Base-by-base conservation (phyloP, 2,888 invertebrate genomes). In the Apodemia duryi region DNA sequence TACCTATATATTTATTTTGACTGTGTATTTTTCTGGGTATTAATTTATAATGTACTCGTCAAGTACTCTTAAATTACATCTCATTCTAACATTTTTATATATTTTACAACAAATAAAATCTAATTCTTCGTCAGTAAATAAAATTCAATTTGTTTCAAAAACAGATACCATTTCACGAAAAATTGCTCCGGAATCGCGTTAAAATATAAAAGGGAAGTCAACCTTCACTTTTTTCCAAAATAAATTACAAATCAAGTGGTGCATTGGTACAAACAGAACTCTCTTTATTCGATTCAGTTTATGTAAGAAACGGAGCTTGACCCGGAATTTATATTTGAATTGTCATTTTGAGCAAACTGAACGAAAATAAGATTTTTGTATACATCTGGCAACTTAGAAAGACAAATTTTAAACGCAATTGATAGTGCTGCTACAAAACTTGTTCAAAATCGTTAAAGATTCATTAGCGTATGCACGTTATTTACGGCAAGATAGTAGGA, bases 171-270 rank as follows among this genome's bases (percentile, higher is more conserved):
- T 35, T 60, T 60, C 32, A 13, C 60, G 32, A 35, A 4, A 60
- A 35, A 60, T 35, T 60, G 60, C 2, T 7, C n/a, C 7, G 2
- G 35, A 35, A 35, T 60, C 35, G 29, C 11, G 35, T 60, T 35
- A 35, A 60, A 60, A 60, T 57, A 35, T 60, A 32, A 60, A 32
- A 32, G 21, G 10, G 32, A 57, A 60, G 35, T 60, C 60, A 35
- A 60, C 32, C 32, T 57, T 35, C 60, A 60, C 60, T 35, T 60
- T 60, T 35, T 60, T 60, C 57, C 13, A 60, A 60, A 60, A 60
- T 60, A 60, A 60, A 60, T 32, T 60, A 60, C 60, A 60, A 60
- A 35, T n/a, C 35, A 57, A 57, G 11, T 60, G n/a, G 60, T 35
- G 60, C 35, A 35, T 60, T 60, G 60, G 13, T n/a, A 60, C n/a